These are phyloP conservation scores for Leptoteleia sp. DNA, from an alignment of 1,140 invertebrate species.

Conservation along the genomic window DNA sequence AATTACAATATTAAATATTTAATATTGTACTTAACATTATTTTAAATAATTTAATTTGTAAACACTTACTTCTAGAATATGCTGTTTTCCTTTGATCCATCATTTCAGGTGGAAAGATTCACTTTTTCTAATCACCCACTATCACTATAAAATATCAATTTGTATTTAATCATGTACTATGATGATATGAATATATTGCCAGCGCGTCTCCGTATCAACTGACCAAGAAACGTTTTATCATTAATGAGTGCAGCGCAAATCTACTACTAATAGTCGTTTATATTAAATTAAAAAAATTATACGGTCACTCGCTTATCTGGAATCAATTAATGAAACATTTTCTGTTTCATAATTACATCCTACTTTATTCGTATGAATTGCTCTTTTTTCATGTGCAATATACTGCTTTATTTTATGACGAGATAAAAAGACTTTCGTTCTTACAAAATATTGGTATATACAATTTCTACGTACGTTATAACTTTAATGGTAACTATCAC, in stretches of 20 bases:
- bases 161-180: neutral
- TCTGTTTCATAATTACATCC: conserved; percentile 6
- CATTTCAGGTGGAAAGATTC: too few species aligned
- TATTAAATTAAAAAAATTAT: neutral
- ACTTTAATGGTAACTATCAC: neutral
- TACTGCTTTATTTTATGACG: conserved; percentile 1
- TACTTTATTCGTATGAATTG: conserved; percentile 18
- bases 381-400: conserved; percentile 15
- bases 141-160: too few species aligned
- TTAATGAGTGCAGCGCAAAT: neutral
- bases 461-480: conserved; percentile 5
- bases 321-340: conserved; percentile 29
- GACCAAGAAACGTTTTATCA: neutral
- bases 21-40: too few species aligned
- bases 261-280: neutral
- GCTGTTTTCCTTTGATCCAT: too few species aligned
- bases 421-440: conserved; percentile 20
- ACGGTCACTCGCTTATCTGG: conserved; percentile 10
- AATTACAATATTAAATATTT: too few species aligned
- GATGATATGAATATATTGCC: neutral
- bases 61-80: too few species aligned
- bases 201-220: neutral
- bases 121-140: too few species aligned
- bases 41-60: too few species aligned
- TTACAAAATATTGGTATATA: conserved; percentile 33